These are phyloP conservation scores for Trogon surrucura DNA, from an alignment of 2,113 vertebrate genomes.

Conservation along the genomic window DNA sequence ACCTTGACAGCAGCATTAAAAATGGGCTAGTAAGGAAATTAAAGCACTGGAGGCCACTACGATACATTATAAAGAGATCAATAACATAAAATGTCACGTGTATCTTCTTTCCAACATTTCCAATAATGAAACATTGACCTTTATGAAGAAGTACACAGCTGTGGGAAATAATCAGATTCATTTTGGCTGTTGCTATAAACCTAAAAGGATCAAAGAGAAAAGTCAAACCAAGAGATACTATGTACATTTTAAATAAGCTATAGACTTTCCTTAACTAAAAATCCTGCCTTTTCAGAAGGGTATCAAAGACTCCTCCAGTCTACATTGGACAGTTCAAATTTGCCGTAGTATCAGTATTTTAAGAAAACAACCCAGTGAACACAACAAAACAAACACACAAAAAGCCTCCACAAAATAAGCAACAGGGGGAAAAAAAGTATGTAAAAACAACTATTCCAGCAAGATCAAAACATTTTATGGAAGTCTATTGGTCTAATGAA, in stretches of 20 bases:
- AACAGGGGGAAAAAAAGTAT: background rate
- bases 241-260: background rate
- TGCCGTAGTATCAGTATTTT: background rate
- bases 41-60: background rate
- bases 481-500: background rate
- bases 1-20: background rate
- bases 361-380: background rate
- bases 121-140: slow-evolving; percentile 25
- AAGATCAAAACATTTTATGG: background rate
- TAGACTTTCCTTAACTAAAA: background rate
- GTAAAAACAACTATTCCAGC: background rate
- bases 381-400: background rate
- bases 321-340: background rate
- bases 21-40: background rate
- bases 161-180: slow-evolving; percentile 11
- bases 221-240: background rate
- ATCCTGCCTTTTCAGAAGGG: background rate
- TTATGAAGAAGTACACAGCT: background rate
- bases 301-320: background rate
- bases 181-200: slow-evolving; percentile 39
- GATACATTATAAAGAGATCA: slow-evolving; percentile 18
- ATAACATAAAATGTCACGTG: slow-evolving; percentile 21
- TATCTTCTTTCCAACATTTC: slow-evolving; percentile 31
- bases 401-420: no score
- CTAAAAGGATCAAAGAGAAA: background rate